A percentile compares a stretch with the other conserved stretches of the same genome.
Conservation (phyloP, 1,140 invertebrate species). For the Lordiphosa mommai region DNA sequence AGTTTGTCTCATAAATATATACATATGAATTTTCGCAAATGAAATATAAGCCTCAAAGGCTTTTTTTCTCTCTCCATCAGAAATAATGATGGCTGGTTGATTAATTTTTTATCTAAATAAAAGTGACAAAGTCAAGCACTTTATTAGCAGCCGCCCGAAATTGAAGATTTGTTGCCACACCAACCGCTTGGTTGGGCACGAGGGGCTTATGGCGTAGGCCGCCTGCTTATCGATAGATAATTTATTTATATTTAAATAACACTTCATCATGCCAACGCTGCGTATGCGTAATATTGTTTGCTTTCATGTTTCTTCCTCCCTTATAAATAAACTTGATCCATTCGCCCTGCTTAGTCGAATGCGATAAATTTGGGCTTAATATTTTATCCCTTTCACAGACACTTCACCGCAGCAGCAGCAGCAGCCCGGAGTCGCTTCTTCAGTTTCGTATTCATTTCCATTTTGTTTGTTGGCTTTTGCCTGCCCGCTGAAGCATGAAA, state of each 20-base stretch:
- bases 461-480: constrained; percentile 51
- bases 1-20: no score
- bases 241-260: constrained; percentile 77
- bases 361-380: constrained; percentile 74
- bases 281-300: constrained; percentile 75
- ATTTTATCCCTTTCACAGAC: constrained; percentile 69
- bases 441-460: constrained; percentile 50
- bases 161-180: constrained; percentile 64
- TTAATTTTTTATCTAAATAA: not conserved
- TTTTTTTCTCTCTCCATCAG: no score
- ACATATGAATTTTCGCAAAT: no score
- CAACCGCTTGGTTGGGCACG: no score
- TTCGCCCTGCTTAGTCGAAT: constrained; percentile 51
- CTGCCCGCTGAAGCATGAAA: constrained; percentile 60
- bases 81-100: no score
- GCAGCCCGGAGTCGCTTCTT: constrained; percentile 49
- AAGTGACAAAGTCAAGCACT: constrained; percentile 17
- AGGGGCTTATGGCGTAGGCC: constrained; percentile 43
- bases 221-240: constrained; percentile 70
- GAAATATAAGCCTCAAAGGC: no score
- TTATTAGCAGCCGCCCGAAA: constrained; percentile 65
- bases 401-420: constrained; percentile 6
- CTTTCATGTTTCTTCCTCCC: constrained; percentile 48
- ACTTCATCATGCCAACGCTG: constrained; percentile 65
- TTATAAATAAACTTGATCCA: constrained; percentile 77